Evolutionary conservation across 1,140 invertebrate genomes (phyloP).

Genomic region (Drosophila pectinifera): DNA sequence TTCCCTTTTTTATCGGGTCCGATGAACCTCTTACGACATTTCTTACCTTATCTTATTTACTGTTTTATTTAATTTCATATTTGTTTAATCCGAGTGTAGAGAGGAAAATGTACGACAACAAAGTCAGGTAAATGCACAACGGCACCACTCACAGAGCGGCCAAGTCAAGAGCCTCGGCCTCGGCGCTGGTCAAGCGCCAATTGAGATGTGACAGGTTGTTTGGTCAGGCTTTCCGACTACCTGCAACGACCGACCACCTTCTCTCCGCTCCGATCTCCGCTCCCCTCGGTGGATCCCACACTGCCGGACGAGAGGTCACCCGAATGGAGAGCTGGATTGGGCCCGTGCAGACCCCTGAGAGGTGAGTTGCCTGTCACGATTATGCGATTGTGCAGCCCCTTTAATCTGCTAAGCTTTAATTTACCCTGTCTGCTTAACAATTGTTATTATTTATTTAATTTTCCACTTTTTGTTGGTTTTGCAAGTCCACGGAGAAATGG

Average conservation of each 20-base stretch:
- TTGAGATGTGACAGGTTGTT: slow-evolving; percentile 56
- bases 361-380: slow-evolving; percentile 41
- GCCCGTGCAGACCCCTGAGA: slow-evolving; percentile 13
- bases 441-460: slow-evolving; percentile 9
- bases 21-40: no score
- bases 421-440: slow-evolving; percentile 35
- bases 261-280: no score
- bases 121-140: slow-evolving; percentile 7
- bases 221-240: slow-evolving; percentile 31
- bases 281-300: background rate
- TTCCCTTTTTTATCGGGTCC: no score
- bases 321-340: slow-evolving; percentile 31
- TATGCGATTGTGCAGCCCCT: slow-evolving; percentile 29
- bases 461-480: slow-evolving; percentile 1
- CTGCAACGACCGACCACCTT: background rate
- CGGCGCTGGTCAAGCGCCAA: slow-evolving; percentile 40
- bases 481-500: background rate
- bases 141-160: slow-evolving; percentile 12
- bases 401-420: slow-evolving; percentile 56
- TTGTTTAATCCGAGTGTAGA: background rate
- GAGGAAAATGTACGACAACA: background rate
- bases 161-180: slow-evolving; percentile 29
- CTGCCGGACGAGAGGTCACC: slow-evolving; percentile 28
- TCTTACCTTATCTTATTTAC: no score
- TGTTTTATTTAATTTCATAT: background rate